Conservation (phyloP, 2,113 vertebrate genomes). For the Tympanuchus pallidicinctus region DNA sequence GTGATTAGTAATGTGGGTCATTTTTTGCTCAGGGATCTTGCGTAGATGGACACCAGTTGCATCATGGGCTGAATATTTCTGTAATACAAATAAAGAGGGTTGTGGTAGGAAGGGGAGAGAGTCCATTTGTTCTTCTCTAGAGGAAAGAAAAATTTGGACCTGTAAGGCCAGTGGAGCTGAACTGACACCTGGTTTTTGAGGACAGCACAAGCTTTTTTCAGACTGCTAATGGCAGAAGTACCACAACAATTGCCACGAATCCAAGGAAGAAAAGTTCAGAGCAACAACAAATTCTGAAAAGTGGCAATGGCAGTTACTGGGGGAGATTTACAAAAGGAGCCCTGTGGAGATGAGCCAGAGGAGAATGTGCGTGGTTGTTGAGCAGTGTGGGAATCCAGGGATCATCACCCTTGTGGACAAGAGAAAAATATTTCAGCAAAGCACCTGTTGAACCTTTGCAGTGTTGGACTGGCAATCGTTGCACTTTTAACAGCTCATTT, state of each 20-base stretch:
- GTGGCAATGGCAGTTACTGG: neutral
- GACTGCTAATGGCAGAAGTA: neutral
- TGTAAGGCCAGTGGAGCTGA: neutral
- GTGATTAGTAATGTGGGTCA: neutral
- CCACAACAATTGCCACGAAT: neutral
- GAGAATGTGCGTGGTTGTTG: neutral
- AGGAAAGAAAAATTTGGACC: neutral
- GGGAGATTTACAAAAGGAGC: neutral
- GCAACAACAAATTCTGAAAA: neutral
- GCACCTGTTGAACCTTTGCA: neutral
- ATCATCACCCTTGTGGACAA: neutral
- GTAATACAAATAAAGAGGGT: neutral
- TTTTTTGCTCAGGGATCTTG: neutral
- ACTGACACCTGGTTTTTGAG: neutral
- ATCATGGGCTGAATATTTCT: neutral
- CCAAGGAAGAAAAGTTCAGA: neutral
- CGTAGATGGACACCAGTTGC: neutral
- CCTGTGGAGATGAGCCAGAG: neutral
- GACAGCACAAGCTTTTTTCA: neutral
- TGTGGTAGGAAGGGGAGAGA: neutral
- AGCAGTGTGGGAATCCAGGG: neutral
- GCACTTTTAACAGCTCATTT: neutral
- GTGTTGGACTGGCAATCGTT: accelerated
- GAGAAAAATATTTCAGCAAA: neutral
- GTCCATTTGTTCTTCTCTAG: neutral